Evolutionary conservation across 2,888 invertebrate genomes (phyloP).

Genomic region (Nephrocerus scutellatus): DNA sequence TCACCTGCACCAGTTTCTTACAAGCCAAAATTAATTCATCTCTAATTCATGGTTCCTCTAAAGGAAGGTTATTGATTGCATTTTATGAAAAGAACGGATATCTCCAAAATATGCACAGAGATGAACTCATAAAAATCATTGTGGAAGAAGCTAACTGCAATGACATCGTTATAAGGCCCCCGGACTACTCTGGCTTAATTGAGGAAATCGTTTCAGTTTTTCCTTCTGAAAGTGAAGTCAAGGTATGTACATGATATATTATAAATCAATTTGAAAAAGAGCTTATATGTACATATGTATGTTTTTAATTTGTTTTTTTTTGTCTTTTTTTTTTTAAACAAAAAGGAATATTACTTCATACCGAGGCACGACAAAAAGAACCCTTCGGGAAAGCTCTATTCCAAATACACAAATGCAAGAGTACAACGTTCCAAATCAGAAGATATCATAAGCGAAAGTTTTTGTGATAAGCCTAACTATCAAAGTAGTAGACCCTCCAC

Average conservation of each 20-base stretch:
- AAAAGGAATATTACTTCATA: conserved; percentile 10
- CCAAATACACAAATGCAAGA: conserved; percentile 11
- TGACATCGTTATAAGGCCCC: conserved; percentile 3
- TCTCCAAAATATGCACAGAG: conserved; percentile 6
- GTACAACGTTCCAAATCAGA: conserved; percentile 1
- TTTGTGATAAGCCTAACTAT: background rate
- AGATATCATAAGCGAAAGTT: background rate
- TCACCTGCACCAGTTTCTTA: too few species aligned
- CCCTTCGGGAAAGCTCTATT: conserved; percentile 8
- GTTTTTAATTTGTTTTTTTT: too few species aligned
- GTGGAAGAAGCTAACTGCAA: conserved; percentile 11
- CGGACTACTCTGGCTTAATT: conserved; percentile 6
- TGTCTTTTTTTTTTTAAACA: too few species aligned
- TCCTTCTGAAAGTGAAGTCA: conserved; percentile 5
- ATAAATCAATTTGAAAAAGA: too few species aligned
- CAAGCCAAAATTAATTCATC: too few species aligned
- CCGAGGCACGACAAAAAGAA: conserved; percentile 8
- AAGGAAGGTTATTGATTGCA: conserved; percentile 5
- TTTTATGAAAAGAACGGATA: conserved; percentile 9
- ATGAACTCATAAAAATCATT: conserved; percentile 13
- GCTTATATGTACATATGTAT: too few species aligned
- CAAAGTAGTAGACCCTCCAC: too few species aligned
- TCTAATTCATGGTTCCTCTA: too few species aligned
- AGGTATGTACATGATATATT: too few species aligned
- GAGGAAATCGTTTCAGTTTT: conserved; percentile 7